These are phyloP conservation scores for Dicranocentrus wangi DNA, from an alignment of 2,888 invertebrate species.

Conservation along the genomic window DNA sequence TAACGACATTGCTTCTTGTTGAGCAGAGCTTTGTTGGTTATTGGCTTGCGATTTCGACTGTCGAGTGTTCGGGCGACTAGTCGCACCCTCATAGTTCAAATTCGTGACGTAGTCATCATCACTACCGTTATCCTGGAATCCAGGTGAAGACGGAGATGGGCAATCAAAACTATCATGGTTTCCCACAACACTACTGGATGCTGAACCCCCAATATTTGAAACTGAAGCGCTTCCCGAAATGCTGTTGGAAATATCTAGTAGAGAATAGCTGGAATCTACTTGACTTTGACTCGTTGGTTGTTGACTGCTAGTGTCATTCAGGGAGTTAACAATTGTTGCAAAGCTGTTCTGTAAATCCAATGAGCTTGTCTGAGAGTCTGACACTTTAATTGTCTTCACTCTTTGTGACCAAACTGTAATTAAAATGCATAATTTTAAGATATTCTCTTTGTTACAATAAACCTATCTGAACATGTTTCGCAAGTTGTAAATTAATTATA, in stretches of 20 bases:
- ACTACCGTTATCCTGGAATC: neutral
- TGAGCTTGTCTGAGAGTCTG: neutral
- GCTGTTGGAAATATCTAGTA: slow-evolving; percentile 38
- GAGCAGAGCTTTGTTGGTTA: too few species aligned
- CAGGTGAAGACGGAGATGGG: slow-evolving; percentile 23
- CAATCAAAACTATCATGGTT: slow-evolving; percentile 38
- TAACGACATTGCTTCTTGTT: too few species aligned
- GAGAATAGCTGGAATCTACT: neutral
- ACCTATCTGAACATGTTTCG: too few species aligned
- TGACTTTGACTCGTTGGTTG: neutral
- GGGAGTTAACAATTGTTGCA: neutral
- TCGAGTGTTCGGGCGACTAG: too few species aligned
- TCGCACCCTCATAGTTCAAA: slow-evolving; percentile 27
- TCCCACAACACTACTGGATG: neutral
- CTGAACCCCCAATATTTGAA: neutral
- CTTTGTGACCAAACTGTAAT: slow-evolving; percentile 28
- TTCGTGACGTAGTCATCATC: slow-evolving; percentile 26
- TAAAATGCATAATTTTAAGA: neutral
- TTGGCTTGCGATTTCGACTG: too few species aligned
- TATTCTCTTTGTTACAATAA: neutral
- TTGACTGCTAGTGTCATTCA: neutral
- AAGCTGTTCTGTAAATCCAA: neutral
- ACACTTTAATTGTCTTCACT: neutral
- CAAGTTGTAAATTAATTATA: too few species aligned
- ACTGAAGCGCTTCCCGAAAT: neutral